Evolutionary conservation across 2,797 vertebrate genomes (phyloP).

Genomic region (Microcaecilia unicolor): DNA sequence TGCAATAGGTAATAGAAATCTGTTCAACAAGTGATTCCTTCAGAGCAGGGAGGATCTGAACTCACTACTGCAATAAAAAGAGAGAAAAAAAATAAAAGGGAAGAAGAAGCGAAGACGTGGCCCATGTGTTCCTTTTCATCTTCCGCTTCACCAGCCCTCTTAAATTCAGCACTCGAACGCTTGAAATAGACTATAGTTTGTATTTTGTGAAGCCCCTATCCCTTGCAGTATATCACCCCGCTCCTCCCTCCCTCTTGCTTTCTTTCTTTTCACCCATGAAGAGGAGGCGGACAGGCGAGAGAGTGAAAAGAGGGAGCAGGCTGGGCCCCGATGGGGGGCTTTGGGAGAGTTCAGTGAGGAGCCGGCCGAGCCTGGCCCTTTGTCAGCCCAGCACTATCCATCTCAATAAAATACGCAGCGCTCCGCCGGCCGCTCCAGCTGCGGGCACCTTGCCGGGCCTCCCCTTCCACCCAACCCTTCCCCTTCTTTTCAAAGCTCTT

Average conservation of each 20-base stretch:
- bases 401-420: conserved; percentile 33
- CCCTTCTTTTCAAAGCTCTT: no score
- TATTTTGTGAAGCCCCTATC: neutral
- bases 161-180: fast-evolving
- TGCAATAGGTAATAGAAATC: no score
- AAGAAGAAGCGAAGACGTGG: neutral
- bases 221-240: neutral
- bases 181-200: no score
- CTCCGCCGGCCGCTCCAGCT: no score
- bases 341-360: neutral
- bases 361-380: fast-evolving
- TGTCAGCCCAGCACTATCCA: conserved; percentile 18
- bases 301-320: neutral
- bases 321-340: neutral
- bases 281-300: neutral
- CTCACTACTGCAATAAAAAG: neutral
- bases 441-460: neutral
- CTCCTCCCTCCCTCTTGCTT: neutral
- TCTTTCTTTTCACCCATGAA: neutral
- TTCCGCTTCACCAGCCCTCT: neutral
- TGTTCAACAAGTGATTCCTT: no score
- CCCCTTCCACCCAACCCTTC: neutral
- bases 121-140: neutral
- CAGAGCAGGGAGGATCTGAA: no score
- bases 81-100: no score